phyloP scores from a whole-genome alignment of 2,113 vertebrate species.

The Percopsis transmontana region DNA sequence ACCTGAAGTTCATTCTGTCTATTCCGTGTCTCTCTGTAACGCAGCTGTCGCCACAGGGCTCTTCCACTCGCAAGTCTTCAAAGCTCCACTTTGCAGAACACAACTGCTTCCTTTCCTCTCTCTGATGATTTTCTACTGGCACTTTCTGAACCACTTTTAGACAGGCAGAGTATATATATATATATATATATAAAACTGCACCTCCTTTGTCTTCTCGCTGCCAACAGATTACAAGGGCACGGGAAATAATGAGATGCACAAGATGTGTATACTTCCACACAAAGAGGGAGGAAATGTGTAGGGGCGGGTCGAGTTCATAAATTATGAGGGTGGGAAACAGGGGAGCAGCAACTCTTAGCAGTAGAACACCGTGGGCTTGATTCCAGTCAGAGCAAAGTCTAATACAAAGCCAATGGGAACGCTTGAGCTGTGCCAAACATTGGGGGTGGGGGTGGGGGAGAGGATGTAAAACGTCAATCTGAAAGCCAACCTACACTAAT shows the following conservation, averaged over 20 bases:
- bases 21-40: neutral
- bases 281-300: neutral
- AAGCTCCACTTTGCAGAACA: neutral
- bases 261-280: neutral
- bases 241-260: neutral
- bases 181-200: neutral
- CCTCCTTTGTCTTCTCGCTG: neutral
- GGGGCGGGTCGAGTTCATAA: neutral
- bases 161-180: neutral
- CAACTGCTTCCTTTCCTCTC: neutral
- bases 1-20: neutral
- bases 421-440: neutral
- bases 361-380: neutral
- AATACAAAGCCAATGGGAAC: neutral
- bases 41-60: neutral
- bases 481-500: neutral
- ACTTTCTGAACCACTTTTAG: neutral
- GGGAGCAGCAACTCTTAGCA: no score
- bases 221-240: neutral
- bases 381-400: neutral
- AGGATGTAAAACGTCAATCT: neutral
- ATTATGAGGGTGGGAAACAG: neutral
- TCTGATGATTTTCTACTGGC: neutral
- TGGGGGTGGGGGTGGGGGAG: no score
- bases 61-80: neutral